A percentile compares a stretch with the other conserved stretches of the same genome.
phyloP scores from a whole-genome alignment of 1,140 invertebrate genomes.

The Formica exsecta region DNA sequence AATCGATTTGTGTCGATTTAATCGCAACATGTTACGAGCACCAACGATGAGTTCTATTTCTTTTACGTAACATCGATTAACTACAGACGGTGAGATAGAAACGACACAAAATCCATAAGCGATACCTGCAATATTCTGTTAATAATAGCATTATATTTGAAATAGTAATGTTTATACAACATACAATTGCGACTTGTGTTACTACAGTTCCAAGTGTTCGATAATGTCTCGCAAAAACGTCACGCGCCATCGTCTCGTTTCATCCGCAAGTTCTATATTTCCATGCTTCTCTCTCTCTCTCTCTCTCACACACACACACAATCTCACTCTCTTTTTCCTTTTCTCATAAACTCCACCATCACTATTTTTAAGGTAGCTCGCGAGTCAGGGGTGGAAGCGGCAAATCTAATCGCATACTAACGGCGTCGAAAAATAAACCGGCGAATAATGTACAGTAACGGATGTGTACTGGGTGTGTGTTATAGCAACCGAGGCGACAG shows the following conservation, averaged over 20 bases:
- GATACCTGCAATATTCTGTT: conserved; percentile 61
- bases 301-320: no score
- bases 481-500: conserved; percentile 66
- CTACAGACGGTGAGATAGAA: conserved; percentile 21
- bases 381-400: conserved; percentile 54
- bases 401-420: conserved; percentile 71
- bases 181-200: conserved; percentile 79
- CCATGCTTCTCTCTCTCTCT: conserved; percentile 14
- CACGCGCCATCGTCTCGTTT: conserved; percentile 54
- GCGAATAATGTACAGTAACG: conserved; percentile 70
- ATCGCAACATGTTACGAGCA: not conserved
- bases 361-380: conserved; percentile 20
- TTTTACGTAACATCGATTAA: conserved; percentile 8
- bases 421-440: conserved; percentile 71
- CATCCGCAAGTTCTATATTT: conserved; percentile 48
- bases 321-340: not conserved
- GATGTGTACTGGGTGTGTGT: conserved; percentile 20
- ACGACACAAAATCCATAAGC: not conserved
- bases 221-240: conserved; percentile 73
- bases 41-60: not conserved
- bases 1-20: conserved; percentile 15
- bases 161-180: conserved; percentile 80
- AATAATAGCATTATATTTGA: conserved; percentile 80
- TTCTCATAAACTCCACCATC: not conserved
- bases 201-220: conserved; percentile 76